A percentile compares a stretch with the other conserved stretches of the same genome.
phyloP scores from a whole-genome alignment of 2,113 vertebrate species.

The Mormyrus lacerda region DNA sequence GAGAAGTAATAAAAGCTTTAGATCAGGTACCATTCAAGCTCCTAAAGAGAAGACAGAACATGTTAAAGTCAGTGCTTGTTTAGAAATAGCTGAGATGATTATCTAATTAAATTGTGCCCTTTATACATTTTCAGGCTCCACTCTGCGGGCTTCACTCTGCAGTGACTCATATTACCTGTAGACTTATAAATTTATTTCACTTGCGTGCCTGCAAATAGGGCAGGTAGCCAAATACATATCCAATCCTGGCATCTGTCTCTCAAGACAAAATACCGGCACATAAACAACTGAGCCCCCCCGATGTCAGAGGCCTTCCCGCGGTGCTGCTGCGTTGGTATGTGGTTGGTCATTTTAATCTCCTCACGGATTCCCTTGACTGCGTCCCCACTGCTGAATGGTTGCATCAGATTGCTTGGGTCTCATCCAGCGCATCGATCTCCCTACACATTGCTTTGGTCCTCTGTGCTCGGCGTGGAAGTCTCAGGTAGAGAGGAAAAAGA shows the following conservation, averaged over 20 bases:
- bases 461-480: slow-evolving; percentile 22
- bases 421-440: slow-evolving; percentile 61
- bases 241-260: slow-evolving; percentile 61
- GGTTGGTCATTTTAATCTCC: slow-evolving; percentile 68
- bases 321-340: slow-evolving; percentile 50
- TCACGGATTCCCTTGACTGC: slow-evolving; percentile 65
- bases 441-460: slow-evolving; percentile 8
- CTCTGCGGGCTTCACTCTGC: slow-evolving; percentile 43
- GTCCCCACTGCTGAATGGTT: slow-evolving; percentile 59
- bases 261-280: slow-evolving; percentile 50
- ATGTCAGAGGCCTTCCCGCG: slow-evolving; percentile 68
- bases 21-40: neutral
- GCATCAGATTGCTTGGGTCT: slow-evolving; percentile 67
- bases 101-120: neutral
- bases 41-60: neutral
- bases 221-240: slow-evolving; percentile 54
- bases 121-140: slow-evolving; percentile 46
- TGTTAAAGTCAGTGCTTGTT: neutral
- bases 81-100: neutral
- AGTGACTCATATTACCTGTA: slow-evolving; percentile 58
- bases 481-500: slow-evolving; percentile 18
- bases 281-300: slow-evolving; percentile 51
- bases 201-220: slow-evolving; percentile 52
- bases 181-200: slow-evolving; percentile 67
- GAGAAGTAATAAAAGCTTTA: neutral